phyloP scores from a whole-genome alignment of 2,113 vertebrate species.

The Pica pica region DNA sequence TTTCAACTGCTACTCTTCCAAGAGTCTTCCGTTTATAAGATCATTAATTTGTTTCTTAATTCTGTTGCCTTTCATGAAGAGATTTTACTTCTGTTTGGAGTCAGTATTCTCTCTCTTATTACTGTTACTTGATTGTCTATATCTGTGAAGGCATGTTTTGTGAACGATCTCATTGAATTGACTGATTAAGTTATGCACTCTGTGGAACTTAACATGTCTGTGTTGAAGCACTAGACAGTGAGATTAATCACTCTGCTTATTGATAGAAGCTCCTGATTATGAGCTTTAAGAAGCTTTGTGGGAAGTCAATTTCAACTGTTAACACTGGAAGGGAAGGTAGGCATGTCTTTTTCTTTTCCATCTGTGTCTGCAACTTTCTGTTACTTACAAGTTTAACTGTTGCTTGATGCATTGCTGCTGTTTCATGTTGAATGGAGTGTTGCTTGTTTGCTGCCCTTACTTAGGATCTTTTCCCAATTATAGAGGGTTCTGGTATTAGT shows the following conservation, averaged over 20 bases:
- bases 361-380: neutral
- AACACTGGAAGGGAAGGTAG: neutral
- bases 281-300: neutral
- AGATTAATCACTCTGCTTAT: neutral
- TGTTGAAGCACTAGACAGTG: neutral
- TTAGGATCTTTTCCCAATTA: neutral
- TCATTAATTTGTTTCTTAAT: neutral
- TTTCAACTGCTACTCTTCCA: neutral
- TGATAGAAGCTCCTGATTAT: neutral
- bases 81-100: neutral
- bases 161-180: rapidly evolving
- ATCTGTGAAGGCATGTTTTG: neutral
- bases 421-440: neutral
- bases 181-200: neutral
- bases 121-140: neutral
- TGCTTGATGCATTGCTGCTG: neutral
- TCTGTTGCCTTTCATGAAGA: neutral
- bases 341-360: neutral
- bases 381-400: neutral
- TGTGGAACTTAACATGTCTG: neutral
- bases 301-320: neutral
- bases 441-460: neutral
- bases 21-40: neutral
- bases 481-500: neutral
- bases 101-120: neutral